Conservation (phyloP, 2,888 invertebrate species). For the Cephus pygmeus region DNA sequence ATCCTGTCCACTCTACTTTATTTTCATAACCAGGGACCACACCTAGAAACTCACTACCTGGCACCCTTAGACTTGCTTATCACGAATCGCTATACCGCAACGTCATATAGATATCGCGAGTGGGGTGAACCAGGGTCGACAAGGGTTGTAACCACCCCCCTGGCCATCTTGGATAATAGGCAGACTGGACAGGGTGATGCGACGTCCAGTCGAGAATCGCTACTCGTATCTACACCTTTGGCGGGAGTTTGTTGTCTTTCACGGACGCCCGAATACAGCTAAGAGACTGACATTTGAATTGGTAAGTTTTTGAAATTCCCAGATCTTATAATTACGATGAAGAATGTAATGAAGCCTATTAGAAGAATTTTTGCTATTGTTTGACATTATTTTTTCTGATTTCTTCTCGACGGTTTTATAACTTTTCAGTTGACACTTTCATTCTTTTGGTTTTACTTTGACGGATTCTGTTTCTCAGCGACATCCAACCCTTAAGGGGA, state of each 20-base stretch:
- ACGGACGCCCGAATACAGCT: neutral
- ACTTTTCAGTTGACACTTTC: neutral
- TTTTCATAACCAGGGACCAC: neutral
- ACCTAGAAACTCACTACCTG: neutral
- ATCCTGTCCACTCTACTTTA: neutral
- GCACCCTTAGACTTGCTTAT: neutral
- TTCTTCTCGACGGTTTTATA: neutral
- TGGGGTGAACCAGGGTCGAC: slow-evolving; percentile 17
- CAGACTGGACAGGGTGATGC: slow-evolving; percentile 31
- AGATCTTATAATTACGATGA: neutral
- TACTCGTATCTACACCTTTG: slow-evolving; percentile 51
- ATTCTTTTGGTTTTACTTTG: neutral
- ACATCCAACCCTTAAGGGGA: slow-evolving; percentile 18
- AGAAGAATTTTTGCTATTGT: neutral
- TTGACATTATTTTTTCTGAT: neutral
- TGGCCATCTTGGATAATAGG: slow-evolving; percentile 3
- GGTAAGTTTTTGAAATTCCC: neutral
- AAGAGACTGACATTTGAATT: neutral
- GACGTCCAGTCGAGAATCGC: slow-evolving; percentile 39
- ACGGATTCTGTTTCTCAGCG: neutral
- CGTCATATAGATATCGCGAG: neutral
- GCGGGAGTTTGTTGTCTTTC: slow-evolving; percentile 44
- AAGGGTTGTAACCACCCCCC: slow-evolving; percentile 17
- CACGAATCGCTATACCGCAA: neutral
- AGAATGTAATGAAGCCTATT: neutral